phyloP scores from a whole-genome alignment of 2,888 invertebrate species.

The Zhengitettix transpicula region DNA sequence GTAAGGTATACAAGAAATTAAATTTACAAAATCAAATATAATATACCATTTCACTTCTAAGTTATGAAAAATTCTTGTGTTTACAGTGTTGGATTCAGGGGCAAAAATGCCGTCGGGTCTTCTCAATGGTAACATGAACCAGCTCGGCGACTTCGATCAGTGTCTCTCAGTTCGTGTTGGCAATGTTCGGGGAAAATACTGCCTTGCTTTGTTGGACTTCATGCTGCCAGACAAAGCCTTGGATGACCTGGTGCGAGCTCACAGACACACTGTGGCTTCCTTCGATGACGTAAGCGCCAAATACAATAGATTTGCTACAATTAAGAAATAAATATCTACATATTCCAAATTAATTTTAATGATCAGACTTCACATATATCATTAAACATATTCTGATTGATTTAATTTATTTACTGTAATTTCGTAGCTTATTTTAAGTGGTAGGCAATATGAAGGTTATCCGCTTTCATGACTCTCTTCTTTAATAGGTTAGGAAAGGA shows the following conservation, averaged over 20 bases:
- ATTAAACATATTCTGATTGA: too few species aligned
- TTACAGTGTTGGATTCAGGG: constrained; percentile 52
- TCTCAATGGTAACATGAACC: constrained; percentile 51
- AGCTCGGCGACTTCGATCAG: constrained; percentile 53
- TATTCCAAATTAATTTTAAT: too few species aligned
- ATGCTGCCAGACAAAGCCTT: not conserved
- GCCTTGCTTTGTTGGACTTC: constrained; percentile 13
- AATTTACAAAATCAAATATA: too few species aligned
- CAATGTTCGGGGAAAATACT: constrained; percentile 13
- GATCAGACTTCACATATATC: too few species aligned
- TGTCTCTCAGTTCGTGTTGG: constrained; percentile 27
- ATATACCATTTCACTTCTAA: too few species aligned
- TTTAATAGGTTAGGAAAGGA: too few species aligned
- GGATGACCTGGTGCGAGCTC: constrained; percentile 6
- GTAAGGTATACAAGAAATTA: too few species aligned
- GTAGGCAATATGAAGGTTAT: too few species aligned
- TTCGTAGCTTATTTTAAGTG: too few species aligned
- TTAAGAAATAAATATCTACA: not conserved
- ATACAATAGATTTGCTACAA: not conserved
- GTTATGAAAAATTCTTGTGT: constrained; percentile 5
- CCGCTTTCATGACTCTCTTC: too few species aligned
- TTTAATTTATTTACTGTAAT: too few species aligned
- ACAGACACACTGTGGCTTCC: constrained; percentile 1
- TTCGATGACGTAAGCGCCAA: constrained; percentile 7
- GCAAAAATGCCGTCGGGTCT: constrained; percentile 53